phyloP scores from a whole-genome alignment of 2,888 invertebrate genomes.

The Alitta virens region DNA sequence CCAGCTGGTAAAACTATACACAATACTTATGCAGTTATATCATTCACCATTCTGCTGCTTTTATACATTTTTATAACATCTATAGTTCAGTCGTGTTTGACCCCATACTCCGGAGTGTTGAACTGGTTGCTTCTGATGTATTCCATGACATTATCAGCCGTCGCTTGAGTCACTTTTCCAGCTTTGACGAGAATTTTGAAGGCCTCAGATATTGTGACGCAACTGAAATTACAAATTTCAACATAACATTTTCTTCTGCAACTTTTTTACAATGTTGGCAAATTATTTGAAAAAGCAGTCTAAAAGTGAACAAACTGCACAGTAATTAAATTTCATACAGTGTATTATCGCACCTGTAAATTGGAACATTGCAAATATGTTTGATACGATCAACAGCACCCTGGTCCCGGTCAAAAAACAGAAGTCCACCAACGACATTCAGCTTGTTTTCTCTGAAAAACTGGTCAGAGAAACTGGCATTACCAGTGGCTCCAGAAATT shows the following conservation, averaged over 20 bases:
- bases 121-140: slow-evolving; percentile 20
- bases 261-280: not conserved
- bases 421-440: slow-evolving; percentile 13
- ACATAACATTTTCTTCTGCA: not conserved
- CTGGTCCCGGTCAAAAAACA: slow-evolving; percentile 26
- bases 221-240: not conserved
- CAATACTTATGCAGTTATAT: too few species aligned
- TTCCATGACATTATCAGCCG: slow-evolving; percentile 8
- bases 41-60: too few species aligned
- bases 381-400: slow-evolving; percentile 22
- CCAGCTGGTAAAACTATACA: too few species aligned
- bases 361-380: slow-evolving; percentile 3
- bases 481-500: too few species aligned
- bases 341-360: too few species aligned
- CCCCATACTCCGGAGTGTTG: slow-evolving; percentile 20
- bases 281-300: too few species aligned
- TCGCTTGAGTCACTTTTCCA: slow-evolving; percentile 16
- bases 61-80: too few species aligned
- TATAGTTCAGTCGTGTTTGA: too few species aligned
- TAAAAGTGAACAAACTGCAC: too few species aligned
- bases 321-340: too few species aligned
- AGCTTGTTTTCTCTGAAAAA: slow-evolving; percentile 18
- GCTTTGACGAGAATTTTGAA: slow-evolving; percentile 17
- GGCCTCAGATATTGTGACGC: slow-evolving; percentile 13
- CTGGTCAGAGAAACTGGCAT: too few species aligned